A percentile compares a stretch with the other conserved stretches of the same genome.
phyloP scores from a whole-genome alignment of 2,888 invertebrate genomes.

The Zeuzera pyrina region DNA sequence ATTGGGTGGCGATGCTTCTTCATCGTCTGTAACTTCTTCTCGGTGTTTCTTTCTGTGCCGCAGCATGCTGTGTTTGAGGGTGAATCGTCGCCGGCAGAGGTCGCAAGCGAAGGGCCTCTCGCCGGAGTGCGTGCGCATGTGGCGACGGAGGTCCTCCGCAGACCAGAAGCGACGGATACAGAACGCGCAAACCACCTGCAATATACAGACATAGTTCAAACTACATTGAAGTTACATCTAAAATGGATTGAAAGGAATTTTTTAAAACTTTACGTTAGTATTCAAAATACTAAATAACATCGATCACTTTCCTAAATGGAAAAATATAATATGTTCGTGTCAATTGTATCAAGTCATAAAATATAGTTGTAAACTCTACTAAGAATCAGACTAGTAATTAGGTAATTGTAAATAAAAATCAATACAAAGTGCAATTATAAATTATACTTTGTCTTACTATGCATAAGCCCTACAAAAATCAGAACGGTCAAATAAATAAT shows the following conservation, averaged over 20 bases:
- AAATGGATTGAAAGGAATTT: neutral
- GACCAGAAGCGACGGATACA: slow-evolving; percentile 96
- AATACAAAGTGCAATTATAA: no score
- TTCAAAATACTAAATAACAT: slow-evolving; percentile 1
- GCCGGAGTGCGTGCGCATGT: slow-evolving; percentile 95
- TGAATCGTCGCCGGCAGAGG: slow-evolving; percentile 89
- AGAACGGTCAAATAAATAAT: no score
- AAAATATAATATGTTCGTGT: neutral
- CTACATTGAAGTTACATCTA: no score
- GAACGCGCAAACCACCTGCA: slow-evolving; percentile 88
- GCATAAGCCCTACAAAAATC: no score
- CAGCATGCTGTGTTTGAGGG: slow-evolving; percentile 95
- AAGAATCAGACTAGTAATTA: no score
- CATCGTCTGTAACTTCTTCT: slow-evolving; percentile 72
- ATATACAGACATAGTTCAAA: slow-evolving; percentile 13
- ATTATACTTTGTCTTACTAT: no score
- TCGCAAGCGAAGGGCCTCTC: slow-evolving; percentile 94
- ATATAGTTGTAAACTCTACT: no score
- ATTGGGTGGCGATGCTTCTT: slow-evolving; percentile 60
- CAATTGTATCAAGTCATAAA: no score
- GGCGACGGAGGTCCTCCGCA: slow-evolving; percentile 91
- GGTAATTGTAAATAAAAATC: no score
- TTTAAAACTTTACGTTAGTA: neutral
- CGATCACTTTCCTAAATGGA: neutral
- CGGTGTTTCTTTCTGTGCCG: slow-evolving; percentile 91